These are phyloP conservation scores for Odontophorus gujanensis DNA, from an alignment of 2,113 vertebrate genomes.

Conservation along the genomic window DNA sequence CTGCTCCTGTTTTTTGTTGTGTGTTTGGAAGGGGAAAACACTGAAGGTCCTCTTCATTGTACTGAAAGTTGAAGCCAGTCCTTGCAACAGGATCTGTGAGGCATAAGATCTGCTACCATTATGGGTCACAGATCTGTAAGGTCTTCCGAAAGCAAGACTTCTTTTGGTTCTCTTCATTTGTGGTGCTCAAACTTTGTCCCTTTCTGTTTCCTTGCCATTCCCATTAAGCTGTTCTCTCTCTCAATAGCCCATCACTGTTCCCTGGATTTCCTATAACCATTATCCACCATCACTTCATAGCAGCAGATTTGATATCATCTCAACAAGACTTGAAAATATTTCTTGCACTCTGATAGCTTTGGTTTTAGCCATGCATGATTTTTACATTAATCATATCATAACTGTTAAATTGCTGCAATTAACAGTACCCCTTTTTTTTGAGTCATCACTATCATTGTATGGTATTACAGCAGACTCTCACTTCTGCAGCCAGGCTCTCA, in stretches of 20 bases:
- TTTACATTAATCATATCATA: slow-evolving; percentile 56
- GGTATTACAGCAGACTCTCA: neutral
- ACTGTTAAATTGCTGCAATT: slow-evolving; percentile 51
- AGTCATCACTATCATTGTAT: slow-evolving; percentile 35
- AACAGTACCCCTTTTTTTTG: slow-evolving; percentile 33
- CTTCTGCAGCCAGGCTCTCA: neutral
- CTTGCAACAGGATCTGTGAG: neutral
- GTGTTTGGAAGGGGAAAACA: neutral
- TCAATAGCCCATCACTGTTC: neutral
- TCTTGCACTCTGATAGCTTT: slow-evolving; percentile 19
- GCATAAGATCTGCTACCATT: neutral
- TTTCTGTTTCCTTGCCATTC: neutral
- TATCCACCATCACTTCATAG: neutral
- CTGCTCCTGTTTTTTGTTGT: neutral
- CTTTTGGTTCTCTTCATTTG: neutral
- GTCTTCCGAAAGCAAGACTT: neutral
- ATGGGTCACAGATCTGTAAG: neutral
- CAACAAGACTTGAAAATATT: slow-evolving; percentile 32
- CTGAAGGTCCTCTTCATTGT: neutral
- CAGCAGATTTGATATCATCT: slow-evolving; percentile 2
- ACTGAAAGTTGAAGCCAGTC: neutral
- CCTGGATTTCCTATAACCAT: neutral
- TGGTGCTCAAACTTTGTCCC: neutral
- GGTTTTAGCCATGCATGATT: slow-evolving; percentile 56
- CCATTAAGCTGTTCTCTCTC: neutral